A percentile compares a stretch with the other conserved stretches of the same genome.
These are phyloP conservation scores for Seira sanloemensis DNA, from an alignment of 2,888 invertebrate species.

Conservation along the genomic window DNA sequence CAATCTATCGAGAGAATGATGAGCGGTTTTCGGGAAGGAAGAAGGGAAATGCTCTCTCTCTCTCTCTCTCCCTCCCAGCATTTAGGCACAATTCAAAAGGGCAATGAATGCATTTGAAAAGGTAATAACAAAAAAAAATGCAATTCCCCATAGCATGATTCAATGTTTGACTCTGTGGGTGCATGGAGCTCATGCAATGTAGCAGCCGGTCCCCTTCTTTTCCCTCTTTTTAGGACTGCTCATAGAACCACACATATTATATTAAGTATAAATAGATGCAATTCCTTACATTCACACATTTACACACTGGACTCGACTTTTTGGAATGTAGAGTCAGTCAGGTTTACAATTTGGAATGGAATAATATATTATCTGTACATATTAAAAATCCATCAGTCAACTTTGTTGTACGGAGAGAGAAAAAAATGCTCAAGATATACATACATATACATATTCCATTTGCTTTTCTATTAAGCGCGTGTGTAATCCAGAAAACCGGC, in stretches of 20 bases:
- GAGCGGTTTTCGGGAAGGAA: too few relatives aligned
- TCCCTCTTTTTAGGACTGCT: too few relatives aligned
- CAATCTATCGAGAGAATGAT: too few relatives aligned
- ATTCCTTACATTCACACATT: too few relatives aligned
- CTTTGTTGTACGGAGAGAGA: neutral
- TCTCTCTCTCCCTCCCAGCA: neutral
- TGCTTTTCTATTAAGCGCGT: neutral
- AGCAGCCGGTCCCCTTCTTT: neutral
- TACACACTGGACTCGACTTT: neutral
- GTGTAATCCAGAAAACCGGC: constrained; percentile 30
- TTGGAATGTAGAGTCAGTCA: neutral
- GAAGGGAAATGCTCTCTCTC: too few relatives aligned
- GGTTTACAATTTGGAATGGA: too few relatives aligned
- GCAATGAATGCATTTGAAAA: neutral
- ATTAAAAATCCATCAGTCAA: constrained; percentile 64
- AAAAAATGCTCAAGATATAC: neutral
- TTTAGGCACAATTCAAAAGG: neutral
- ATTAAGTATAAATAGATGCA: neutral
- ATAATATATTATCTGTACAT: constrained; percentile 20
- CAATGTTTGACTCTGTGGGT: too few relatives aligned
- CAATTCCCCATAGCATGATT: too few relatives aligned
- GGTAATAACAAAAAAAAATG: neutral
- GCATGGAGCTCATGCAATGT: too few relatives aligned
- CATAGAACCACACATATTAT: neutral
- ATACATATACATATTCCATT: neutral